These are phyloP conservation scores for Gibbula magus DNA, from an alignment of 2,888 invertebrate species.

Conservation along the genomic window DNA sequence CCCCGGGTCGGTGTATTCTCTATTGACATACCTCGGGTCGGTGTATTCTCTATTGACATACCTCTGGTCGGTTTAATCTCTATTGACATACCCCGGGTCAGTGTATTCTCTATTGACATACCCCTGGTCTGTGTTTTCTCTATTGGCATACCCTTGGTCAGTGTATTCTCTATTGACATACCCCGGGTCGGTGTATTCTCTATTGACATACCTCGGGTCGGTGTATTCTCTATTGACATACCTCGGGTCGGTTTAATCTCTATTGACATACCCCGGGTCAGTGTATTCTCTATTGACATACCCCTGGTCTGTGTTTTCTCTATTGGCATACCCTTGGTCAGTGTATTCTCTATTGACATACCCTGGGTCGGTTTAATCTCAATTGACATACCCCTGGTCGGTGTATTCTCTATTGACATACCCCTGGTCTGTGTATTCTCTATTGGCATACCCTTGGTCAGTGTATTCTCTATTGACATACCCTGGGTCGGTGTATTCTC, in stretches of 20 bases:
- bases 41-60: conserved; percentile 93
- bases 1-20: conserved; percentile 93
- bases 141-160: conserved; percentile 91
- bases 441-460: conserved; percentile 91
- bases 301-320: conserved; percentile 93
- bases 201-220: conserved; percentile 91
- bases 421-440: conserved; percentile 93
- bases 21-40: conserved; percentile 91
- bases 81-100: conserved; percentile 91
- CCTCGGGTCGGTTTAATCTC: conserved; percentile 93
- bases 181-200: conserved; percentile 93
- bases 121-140: conserved; percentile 93
- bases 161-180: conserved; percentile 93
- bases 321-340: conserved; percentile 91
- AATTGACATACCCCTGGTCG: conserved; percentile 87
- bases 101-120: conserved; percentile 93
- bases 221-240: conserved; percentile 93
- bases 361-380: conserved; percentile 93
- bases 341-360: conserved; percentile 93
- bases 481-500: conserved; percentile 93
- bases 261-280: conserved; percentile 91
- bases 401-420: conserved; percentile 93
- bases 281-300: conserved; percentile 93
- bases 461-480: conserved; percentile 93
- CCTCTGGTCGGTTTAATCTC: conserved; percentile 93